These are phyloP conservation scores for Brachyrhaphis roseni DNA, from an alignment of 2,797 vertebrate genomes.

Conservation along the genomic window DNA sequence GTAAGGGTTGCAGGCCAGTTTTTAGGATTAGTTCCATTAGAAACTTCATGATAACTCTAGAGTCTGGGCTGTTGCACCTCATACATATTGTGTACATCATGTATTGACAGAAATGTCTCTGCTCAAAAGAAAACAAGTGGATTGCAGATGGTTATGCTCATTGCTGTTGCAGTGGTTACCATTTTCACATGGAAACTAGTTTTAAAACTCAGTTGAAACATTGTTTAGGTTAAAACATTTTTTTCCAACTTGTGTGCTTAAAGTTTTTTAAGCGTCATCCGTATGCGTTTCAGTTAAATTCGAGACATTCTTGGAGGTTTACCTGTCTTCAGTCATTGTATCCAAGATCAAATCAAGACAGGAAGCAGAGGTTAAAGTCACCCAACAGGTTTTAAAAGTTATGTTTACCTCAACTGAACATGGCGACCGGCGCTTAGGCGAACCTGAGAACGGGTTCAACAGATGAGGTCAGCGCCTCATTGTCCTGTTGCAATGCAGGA, in stretches of 20 bases:
- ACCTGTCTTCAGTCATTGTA: conserved; percentile 29
- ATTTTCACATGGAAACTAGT: not conserved
- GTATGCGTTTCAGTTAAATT: not conserved
- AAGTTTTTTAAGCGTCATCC: not conserved
- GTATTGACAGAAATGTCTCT: conserved; percentile 21
- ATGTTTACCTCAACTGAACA: conserved; percentile 2
- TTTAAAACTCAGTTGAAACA: not conserved
- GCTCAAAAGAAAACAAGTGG: conserved; percentile 3
- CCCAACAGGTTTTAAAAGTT: conserved; percentile 25
- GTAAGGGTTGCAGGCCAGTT: conserved; percentile 20
- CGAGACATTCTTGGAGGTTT: conserved; percentile 10
- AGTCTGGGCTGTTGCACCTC: conserved; percentile 44
- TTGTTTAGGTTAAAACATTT: not conserved
- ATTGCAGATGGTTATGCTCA: not conserved
- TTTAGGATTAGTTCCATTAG: conserved; percentile 46
- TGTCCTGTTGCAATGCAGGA: conserved; percentile 50
- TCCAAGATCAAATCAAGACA: conserved; percentile 38
- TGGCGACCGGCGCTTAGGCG: not conserved
- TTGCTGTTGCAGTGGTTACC: not conserved
- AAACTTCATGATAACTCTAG: conserved; percentile 56
- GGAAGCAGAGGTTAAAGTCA: conserved; percentile 15
- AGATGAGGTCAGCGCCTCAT: conserved; percentile 31
- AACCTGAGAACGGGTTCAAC: conserved; percentile 6
- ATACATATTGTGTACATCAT: conserved; percentile 39
- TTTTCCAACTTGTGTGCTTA: not conserved